Base-by-base conservation (phyloP, 2,113 vertebrate species). In the Tringa solitaria region DNA sequence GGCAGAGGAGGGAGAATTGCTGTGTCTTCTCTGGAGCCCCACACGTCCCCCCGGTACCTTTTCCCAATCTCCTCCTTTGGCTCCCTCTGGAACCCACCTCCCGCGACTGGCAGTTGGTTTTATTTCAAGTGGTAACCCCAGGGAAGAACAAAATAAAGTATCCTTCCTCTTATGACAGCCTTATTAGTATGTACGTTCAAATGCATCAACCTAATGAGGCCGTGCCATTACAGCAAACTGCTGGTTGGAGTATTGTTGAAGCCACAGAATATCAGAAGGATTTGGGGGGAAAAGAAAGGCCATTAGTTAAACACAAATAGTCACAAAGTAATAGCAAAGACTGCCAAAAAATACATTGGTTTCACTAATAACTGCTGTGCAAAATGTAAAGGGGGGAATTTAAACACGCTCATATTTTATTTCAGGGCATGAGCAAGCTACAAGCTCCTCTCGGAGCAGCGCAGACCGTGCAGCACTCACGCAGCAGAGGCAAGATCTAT, bases 141-240 rank as follows among this genome's bases (percentile, higher is more conserved):
- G 76, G 67, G 69, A 90, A 93, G 75, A 87, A 18, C 6, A 17
- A 85, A 70, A 64, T 69, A 53, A 63, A 91, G 63, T 8, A 76
- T 89, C 90, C 95, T 78, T 43, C 82, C 96, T 37, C 86, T 78
- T 83, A 39, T 56, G 61, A 64, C 89, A 93, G 50, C 91, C 85
- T 97, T 92, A 74, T 94, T 87, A 94, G 88, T 57, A 77, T 77
- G 95, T 77, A 39, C 41, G 82, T 33, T 91, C 73, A 87, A 94
- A 96, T 94, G 84, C 87, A 93, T 93, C 95, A 95, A 16, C 74
- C 92, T 90, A 97, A 96, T 26, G 94, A 98, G 95, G 91, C 89
- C 35, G 1, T 33, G 78, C 91, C 93, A 26, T 53, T 91, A 63
- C 56, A 65, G 32, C 59, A 51, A 96, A 95, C 90, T 68, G 88